phyloP scores from a whole-genome alignment of 2,888 invertebrate species.

The Microchrysa polita region DNA sequence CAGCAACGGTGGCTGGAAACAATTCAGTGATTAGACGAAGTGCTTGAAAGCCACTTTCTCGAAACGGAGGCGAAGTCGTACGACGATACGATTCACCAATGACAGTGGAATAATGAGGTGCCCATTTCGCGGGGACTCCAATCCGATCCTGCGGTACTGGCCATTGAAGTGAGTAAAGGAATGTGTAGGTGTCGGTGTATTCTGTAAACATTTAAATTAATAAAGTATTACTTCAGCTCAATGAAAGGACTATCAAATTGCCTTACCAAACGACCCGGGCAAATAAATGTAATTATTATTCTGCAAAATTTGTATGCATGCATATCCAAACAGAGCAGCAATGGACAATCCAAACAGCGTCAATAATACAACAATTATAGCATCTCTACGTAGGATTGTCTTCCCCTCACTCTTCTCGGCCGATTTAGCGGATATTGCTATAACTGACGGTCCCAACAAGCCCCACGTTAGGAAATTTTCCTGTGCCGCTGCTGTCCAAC shows the following conservation, averaged over 20 bases:
- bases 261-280: constrained; percentile 87
- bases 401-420: constrained; percentile 56
- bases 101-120: constrained; percentile 62
- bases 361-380: constrained; percentile 73
- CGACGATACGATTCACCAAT: constrained; percentile 57
- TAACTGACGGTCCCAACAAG: constrained; percentile 67
- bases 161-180: constrained; percentile 71
- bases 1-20: constrained; percentile 85
- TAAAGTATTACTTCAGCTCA: not conserved
- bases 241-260: not conserved
- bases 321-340: constrained; percentile 82
- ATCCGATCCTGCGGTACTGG: constrained; percentile 70
- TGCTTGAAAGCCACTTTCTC: constrained; percentile 83
- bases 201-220: constrained; percentile 67
- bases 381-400: constrained; percentile 67
- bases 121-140: constrained; percentile 64
- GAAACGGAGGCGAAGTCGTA: constrained; percentile 57
- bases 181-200: constrained; percentile 74
- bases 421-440: constrained; percentile 60
- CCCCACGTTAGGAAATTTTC: constrained; percentile 92
- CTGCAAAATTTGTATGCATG: constrained; percentile 81
- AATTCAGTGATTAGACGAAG: constrained; percentile 87
- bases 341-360: constrained; percentile 80
- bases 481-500: constrained; percentile 90
- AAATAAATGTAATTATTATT: constrained; percentile 78